phyloP scores from a whole-genome alignment of 2,797 vertebrate species.

The Anas georgica region DNA sequence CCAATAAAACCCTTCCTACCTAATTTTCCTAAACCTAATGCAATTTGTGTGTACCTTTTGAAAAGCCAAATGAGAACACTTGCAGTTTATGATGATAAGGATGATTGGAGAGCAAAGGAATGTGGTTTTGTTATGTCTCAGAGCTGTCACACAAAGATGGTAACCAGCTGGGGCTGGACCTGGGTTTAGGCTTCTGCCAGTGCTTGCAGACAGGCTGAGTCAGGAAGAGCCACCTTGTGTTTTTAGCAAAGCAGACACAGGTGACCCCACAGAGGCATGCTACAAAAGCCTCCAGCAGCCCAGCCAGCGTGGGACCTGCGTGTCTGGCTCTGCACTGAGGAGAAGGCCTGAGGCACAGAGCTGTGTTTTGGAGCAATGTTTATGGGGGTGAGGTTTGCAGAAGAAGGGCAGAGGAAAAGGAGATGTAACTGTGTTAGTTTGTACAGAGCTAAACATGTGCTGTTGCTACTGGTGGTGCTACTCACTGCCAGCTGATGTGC shows the following conservation, averaged over 20 bases:
- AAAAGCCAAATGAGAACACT: slow-evolving; percentile 13
- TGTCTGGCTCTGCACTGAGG: neutral
- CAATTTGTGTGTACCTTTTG: neutral
- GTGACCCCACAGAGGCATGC: neutral
- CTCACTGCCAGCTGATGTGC: neutral
- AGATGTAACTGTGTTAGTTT: neutral
- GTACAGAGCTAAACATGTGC: neutral
- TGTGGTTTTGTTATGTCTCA: slow-evolving; percentile 31
- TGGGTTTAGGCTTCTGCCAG: neutral
- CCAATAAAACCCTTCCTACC: neutral
- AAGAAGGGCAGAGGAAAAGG: neutral
- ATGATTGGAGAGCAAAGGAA: slow-evolving; percentile 33
- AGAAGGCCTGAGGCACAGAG: neutral
- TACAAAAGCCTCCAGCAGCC: neutral
- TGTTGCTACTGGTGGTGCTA: neutral
- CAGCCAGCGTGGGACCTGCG: neutral
- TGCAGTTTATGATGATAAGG: neutral
- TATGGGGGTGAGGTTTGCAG: neutral
- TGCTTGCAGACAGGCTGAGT: neutral
- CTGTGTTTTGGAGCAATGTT: neutral
- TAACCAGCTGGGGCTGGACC: neutral
- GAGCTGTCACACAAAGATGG: neutral
- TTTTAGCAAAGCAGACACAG: neutral
- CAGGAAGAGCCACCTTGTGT: neutral
- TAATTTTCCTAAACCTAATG: slow-evolving; percentile 15